phyloP scores from a whole-genome alignment of 2,113 vertebrate genomes.

The Petaurus breviceps region DNA sequence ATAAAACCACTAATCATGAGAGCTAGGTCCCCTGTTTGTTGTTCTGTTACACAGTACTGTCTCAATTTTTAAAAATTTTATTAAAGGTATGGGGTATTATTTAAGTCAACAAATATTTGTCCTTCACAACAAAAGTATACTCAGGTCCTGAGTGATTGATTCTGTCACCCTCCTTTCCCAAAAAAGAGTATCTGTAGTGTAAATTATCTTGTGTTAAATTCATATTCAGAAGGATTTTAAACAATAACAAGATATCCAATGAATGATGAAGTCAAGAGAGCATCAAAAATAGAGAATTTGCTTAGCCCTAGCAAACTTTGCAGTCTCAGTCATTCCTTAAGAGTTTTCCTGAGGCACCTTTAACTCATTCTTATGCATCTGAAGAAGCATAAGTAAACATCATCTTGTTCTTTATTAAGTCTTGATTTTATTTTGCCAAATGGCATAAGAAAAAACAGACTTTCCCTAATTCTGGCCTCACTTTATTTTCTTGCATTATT shows the following conservation, averaged over 20 bases:
- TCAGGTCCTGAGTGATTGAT: not conserved
- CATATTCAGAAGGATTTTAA: slow-evolving; percentile 37
- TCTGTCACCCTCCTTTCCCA: not conserved
- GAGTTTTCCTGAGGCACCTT: not conserved
- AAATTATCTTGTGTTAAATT: not conserved
- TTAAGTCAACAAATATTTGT: not conserved
- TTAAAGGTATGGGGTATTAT: not conserved
- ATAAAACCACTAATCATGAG: not conserved
- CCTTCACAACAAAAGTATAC: not conserved
- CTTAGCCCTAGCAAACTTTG: not conserved
- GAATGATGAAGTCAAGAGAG: not conserved
- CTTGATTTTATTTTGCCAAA: not conserved
- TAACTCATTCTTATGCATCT: not conserved
- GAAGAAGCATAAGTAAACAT: not conserved
- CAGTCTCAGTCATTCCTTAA: slow-evolving; percentile 15
- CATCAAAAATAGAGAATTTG: slow-evolving; percentile 36
- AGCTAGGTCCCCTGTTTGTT: not conserved
- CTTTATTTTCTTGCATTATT: not conserved
- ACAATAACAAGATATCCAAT: slow-evolving; percentile 36
- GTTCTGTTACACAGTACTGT: not conserved
- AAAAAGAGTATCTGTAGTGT: not conserved
- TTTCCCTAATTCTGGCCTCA: not conserved
- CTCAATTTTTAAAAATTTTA: not conserved
- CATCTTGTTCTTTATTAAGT: not conserved
- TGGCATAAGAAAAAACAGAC: not conserved